Evolutionary conservation across 1,140 invertebrate genomes (phyloP).

Genomic region (Harpegnathos saltator): DNA sequence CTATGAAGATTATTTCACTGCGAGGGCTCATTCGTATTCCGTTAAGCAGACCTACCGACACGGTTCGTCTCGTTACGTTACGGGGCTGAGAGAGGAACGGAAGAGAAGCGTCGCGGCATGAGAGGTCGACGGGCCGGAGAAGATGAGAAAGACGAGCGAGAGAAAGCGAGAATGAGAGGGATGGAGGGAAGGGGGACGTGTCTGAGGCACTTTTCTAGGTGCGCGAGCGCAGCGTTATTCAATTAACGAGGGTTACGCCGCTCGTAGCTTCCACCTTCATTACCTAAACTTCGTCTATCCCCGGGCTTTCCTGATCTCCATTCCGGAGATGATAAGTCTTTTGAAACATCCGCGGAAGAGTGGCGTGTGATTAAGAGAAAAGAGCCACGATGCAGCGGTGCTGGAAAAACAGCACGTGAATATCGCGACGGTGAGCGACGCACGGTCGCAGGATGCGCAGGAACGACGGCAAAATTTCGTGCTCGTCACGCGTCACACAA

Average conservation of each 20-base stretch:
- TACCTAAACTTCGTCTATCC: conserved; percentile 57
- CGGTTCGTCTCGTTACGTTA: conserved; percentile 61
- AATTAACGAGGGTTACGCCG: conserved; percentile 47
- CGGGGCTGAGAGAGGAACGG: conserved; percentile 21
- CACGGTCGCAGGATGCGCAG: too few relatives aligned
- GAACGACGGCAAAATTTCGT: background rate
- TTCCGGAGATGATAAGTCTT: conserved; percentile 14
- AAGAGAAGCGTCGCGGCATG: background rate
- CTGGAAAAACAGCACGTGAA: background rate
- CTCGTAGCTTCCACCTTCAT: conserved; percentile 55
- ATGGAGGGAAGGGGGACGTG: background rate
- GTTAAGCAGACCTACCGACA: conserved; percentile 41
- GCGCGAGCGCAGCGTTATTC: conserved; percentile 43
- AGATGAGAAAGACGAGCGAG: conserved; percentile 21
- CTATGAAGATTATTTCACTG: conserved; percentile 61
- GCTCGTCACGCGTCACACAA: too few relatives aligned
- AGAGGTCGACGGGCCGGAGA: conserved; percentile 8
- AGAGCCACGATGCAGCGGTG: background rate
- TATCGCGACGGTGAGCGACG: background rate
- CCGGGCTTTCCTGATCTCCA: conserved; percentile 47
- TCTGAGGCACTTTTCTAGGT: conserved; percentile 45
- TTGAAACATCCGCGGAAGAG: conserved; percentile 22
- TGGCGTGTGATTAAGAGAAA: background rate
- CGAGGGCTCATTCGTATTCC: conserved; percentile 67
- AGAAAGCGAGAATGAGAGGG: background rate